phyloP scores from a whole-genome alignment of 2,797 vertebrate genomes.

The Muscicapa striata region DNA sequence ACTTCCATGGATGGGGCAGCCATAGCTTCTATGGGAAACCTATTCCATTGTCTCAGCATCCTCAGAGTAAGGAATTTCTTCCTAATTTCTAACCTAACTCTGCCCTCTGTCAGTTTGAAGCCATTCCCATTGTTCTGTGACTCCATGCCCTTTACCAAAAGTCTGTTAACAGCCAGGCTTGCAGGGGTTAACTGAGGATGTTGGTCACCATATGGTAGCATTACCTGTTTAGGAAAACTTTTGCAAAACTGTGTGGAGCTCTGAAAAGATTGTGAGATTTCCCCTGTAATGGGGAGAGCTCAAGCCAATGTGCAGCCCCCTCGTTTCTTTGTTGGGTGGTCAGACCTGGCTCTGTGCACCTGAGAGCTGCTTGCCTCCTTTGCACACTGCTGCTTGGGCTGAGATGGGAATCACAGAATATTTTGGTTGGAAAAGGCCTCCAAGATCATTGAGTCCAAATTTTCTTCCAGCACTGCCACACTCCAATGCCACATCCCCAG shows the following conservation, averaged over 20 bases:
- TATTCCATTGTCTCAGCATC: neutral
- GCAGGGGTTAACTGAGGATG: neutral
- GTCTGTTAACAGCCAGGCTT: neutral
- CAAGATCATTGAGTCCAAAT: neutral
- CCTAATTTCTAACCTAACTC: neutral
- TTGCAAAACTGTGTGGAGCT: neutral
- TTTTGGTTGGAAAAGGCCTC: neutral
- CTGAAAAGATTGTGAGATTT: neutral
- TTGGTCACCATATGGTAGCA: neutral
- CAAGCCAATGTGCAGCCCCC: no score
- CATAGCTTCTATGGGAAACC: neutral
- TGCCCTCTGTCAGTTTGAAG: neutral
- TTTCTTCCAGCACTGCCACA: neutral
- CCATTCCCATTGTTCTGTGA: neutral
- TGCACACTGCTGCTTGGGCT: neutral
- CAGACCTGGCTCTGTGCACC: neutral
- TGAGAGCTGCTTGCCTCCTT: neutral
- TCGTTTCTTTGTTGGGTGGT: accelerated
- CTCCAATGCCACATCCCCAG: accelerated
- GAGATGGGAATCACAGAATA: neutral
- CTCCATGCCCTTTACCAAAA: neutral
- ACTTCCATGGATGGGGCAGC: neutral
- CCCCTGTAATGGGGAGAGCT: neutral
- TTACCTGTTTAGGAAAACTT: neutral
- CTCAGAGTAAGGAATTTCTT: neutral